These are phyloP conservation scores for Crocuta crocuta DNA, from an alignment of 2,113 vertebrate genomes.

Conservation along the genomic window DNA sequence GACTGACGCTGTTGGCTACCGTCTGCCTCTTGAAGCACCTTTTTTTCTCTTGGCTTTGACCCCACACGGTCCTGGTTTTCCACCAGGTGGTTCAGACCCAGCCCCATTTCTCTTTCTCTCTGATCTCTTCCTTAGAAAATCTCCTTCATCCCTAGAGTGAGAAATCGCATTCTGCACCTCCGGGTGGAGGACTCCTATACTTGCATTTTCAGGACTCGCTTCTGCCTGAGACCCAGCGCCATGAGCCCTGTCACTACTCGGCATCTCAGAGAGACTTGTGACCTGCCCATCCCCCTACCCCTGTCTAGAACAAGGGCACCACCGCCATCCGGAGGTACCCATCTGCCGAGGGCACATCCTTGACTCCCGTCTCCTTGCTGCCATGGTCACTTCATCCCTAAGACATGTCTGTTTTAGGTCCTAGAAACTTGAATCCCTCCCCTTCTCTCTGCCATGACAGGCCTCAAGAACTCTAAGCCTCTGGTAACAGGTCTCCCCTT, in stretches of 20 bases:
- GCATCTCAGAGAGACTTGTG: rapidly evolving
- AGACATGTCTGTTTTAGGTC: background rate
- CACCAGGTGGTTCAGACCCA: background rate
- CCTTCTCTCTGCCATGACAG: background rate
- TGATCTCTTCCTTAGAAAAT: background rate
- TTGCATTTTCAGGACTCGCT: no score
- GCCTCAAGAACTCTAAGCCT: background rate
- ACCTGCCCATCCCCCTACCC: background rate
- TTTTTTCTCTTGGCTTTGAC: background rate
- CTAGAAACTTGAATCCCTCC: background rate
- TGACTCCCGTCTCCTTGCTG: no score
- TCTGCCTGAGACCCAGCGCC: background rate
- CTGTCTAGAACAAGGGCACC: background rate
- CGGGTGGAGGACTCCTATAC: rapidly evolving
- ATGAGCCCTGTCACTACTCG: background rate
- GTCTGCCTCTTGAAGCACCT: background rate
- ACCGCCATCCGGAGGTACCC: rapidly evolving
- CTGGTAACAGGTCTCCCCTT: background rate
- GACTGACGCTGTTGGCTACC: no score
- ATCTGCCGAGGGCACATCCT: background rate
- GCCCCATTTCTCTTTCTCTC: background rate
- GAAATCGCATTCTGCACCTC: background rate
- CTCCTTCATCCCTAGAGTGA: background rate
- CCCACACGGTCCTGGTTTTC: background rate
- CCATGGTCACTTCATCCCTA: background rate